Conservation (phyloP, 1,140 invertebrate species). For the Meloidogyne hapla region DNA sequence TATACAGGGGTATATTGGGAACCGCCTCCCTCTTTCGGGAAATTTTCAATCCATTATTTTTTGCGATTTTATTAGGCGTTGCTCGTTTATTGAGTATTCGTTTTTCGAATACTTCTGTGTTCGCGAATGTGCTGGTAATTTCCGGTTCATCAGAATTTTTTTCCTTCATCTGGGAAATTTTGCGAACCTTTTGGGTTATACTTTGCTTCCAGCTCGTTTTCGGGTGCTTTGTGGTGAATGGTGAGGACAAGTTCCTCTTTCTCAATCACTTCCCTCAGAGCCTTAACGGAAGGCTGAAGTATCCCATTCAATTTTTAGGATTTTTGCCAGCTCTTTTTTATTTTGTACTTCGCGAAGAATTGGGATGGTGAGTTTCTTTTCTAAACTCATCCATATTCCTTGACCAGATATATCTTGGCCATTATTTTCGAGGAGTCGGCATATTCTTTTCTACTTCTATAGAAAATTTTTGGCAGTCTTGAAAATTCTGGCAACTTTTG, state of each 20-base stretch:
- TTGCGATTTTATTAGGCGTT: too few relatives aligned
- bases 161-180: not conserved
- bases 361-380: not conserved
- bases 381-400: not conserved
- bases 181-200: not conserved
- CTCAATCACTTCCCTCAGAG: not conserved
- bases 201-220: not conserved
- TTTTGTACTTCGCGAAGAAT: not conserved
- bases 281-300: not conserved
- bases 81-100: not conserved
- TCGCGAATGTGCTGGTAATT: not conserved
- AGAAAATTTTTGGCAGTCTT: not conserved
- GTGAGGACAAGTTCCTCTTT: not conserved
- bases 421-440: not conserved
- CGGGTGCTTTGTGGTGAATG: not conserved
- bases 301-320: not conserved
- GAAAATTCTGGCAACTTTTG: slow-evolving; percentile 4
- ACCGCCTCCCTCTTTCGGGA: too few relatives aligned
- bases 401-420: not conserved
- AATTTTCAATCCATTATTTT: not conserved
- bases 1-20: not conserved
- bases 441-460: slow-evolving; percentile 1
- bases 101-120: not conserved
- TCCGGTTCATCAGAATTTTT: not conserved
- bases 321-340: not conserved